Evolutionary conservation across 2,888 invertebrate genomes (phyloP), one percentile per base, ranked within the genome.

Genomic region (Aleiodes testaceus): DNA sequence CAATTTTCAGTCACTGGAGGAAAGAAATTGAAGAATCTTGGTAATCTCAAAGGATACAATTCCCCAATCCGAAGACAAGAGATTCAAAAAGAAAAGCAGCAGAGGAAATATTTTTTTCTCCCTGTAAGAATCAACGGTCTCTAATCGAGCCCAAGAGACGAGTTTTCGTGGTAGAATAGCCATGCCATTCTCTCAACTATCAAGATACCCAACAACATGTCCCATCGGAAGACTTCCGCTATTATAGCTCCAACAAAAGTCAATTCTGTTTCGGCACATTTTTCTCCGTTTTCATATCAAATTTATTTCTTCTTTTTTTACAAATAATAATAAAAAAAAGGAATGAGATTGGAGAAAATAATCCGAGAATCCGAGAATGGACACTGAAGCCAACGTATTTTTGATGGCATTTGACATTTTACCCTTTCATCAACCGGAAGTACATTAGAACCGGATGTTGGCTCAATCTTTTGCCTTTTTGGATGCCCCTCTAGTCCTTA

Each of bases 361-460:
- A 20, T 59, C 36, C n/a, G 36, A 16, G 42, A 55, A 20, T 59
- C 36, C n/a, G 36, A 16, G 42, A 66, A 18, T 50, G 42, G 49
- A 26, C 45, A 63, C 26, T 36, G 26, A 9, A 69, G 63, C 65
- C 73, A 74, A 36, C 36, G 71, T 68, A 68, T 76, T 76, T 65
- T 61, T 45, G 66, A 68, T 70, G 72, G 69, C 71, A 53, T 74
- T 63, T 72, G 72, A 66, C 47, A 47, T 59, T 53, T 69, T 63
- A 68, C 70, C 66, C 59, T 61, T 73, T 74, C 69, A 70, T 72
- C 75, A 74, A 72, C 80, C 82, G 85, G 85, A 85, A 84, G 80
- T 85, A 81, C 82, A 83, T 84, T 84, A 83, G 79, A 82, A 80
- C 79, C 82, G 85, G 84, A 85, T 79, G 84, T 80, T 77, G 76